phyloP scores from a whole-genome alignment of 2,888 invertebrate genomes.

The Brachypterus glaber region DNA sequence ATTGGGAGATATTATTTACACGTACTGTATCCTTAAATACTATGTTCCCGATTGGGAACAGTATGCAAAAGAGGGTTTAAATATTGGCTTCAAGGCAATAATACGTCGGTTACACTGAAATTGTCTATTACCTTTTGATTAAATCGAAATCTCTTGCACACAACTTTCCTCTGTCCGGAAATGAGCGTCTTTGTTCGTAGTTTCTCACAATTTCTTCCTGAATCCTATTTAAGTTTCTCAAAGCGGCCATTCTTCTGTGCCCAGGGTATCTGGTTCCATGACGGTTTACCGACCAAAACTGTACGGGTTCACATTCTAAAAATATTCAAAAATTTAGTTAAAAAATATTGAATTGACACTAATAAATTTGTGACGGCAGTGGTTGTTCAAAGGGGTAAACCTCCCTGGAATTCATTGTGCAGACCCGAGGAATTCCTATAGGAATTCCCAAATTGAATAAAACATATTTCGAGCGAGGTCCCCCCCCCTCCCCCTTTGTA shows the following conservation, averaged over 20 bases:
- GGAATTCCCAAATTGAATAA: too few species aligned
- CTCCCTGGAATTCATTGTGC: too few species aligned
- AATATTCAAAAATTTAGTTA: too few species aligned
- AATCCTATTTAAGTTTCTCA: conserved; percentile 49
- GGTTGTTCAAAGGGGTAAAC: too few species aligned
- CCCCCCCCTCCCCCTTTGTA: too few species aligned
- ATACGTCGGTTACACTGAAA: neutral
- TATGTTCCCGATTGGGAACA: too few species aligned
- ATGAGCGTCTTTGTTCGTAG: conserved; percentile 44
- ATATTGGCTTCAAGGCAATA: neutral
- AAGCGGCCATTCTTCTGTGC: conserved; percentile 43
- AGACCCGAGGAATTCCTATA: too few species aligned
- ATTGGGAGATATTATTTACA: too few species aligned
- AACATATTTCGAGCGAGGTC: too few species aligned
- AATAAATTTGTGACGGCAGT: too few species aligned
- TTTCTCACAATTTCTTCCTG: conserved; percentile 55
- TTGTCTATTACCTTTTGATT: conserved; percentile 40
- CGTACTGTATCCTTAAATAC: too few species aligned
- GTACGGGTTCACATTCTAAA: conserved; percentile 60
- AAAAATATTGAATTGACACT: neutral
- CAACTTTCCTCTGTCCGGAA: conserved; percentile 44
- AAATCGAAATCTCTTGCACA: conserved; percentile 59
- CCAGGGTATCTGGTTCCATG: conserved; percentile 63
- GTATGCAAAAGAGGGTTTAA: too few species aligned
- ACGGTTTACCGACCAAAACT: conserved; percentile 62